Evolutionary conservation across 2,888 invertebrate genomes (phyloP).

Genomic region (Periphyllus acericola): DNA sequence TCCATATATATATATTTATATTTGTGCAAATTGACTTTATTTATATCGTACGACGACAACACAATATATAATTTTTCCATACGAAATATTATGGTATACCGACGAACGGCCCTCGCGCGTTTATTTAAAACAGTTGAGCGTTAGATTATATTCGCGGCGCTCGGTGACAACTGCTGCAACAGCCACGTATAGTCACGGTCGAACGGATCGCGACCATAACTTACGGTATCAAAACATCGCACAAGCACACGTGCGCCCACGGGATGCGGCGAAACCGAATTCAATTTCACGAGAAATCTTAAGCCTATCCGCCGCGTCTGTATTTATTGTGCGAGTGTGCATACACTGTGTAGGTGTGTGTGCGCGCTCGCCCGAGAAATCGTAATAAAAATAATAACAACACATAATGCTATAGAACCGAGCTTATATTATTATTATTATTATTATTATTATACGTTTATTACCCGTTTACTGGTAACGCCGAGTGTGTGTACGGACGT

Average conservation of each 20-base stretch:
- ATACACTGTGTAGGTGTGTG: no score
- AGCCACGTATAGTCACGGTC: not conserved
- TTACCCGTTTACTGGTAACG: not conserved
- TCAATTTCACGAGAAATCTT: not conserved
- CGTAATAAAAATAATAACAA: not conserved
- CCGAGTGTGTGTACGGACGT: not conserved
- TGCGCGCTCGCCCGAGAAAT: not conserved
- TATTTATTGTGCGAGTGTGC: no score
- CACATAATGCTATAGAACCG: not conserved
- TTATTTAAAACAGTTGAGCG: not conserved
- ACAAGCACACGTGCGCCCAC: not conserved
- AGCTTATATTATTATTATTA: not conserved
- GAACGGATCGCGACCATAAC: slow-evolving; percentile 12
- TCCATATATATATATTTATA: no score
- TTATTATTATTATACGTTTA: not conserved
- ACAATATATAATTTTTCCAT: no score
- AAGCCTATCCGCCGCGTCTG: not conserved
- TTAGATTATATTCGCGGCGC: not conserved
- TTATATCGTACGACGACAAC: no score
- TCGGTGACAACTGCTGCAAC: not conserved
- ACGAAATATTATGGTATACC: not conserved
- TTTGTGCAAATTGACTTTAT: no score
- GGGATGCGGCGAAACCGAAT: not conserved
- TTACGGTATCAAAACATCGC: slow-evolving; percentile 17
- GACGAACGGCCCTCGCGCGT: not conserved